These are phyloP conservation scores for Hafferia zeledoni DNA, from an alignment of 2,797 vertebrate species.

Conservation along the genomic window DNA sequence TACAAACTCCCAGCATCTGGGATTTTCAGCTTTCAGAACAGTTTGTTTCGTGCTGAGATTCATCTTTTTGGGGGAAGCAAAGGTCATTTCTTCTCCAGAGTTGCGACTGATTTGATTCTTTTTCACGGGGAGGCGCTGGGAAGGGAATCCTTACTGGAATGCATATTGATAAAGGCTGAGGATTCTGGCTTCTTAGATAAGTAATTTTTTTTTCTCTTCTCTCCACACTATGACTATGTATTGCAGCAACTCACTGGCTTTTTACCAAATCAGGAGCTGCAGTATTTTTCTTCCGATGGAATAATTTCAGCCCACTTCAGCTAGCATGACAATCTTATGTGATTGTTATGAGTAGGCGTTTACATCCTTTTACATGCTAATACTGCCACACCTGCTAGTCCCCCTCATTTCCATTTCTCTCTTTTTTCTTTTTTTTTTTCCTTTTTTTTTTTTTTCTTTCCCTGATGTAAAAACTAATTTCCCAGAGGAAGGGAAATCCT, in stretches of 20 bases:
- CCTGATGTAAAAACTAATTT: constrained; percentile 55
- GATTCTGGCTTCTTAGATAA: constrained; percentile 67
- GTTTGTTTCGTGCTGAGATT: constrained; percentile 61
- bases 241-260: constrained; percentile 83
- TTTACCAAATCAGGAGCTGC: constrained; percentile 82
- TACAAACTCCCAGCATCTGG: constrained; percentile 60
- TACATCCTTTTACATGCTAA: constrained; percentile 81
- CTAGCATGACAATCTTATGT: constrained; percentile 79
- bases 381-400: constrained; percentile 79
- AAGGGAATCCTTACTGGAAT: constrained; percentile 65
- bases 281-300: constrained; percentile 78
- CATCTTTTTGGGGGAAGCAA: constrained; percentile 55
- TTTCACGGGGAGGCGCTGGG: constrained; percentile 43
- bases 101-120: constrained; percentile 39
- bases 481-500: constrained; percentile 69
- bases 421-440: neutral
- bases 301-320: constrained; percentile 81
- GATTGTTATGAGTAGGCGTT: constrained; percentile 81
- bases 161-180: constrained; percentile 69
- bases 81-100: constrained; percentile 58
- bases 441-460: neutral
- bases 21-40: constrained; percentile 64
- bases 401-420: constrained; percentile 68
- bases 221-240: constrained; percentile 77
- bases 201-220: constrained; percentile 55